Base-by-base conservation (phyloP, 2,113 vertebrate species). In the Zosterops pallidus region DNA sequence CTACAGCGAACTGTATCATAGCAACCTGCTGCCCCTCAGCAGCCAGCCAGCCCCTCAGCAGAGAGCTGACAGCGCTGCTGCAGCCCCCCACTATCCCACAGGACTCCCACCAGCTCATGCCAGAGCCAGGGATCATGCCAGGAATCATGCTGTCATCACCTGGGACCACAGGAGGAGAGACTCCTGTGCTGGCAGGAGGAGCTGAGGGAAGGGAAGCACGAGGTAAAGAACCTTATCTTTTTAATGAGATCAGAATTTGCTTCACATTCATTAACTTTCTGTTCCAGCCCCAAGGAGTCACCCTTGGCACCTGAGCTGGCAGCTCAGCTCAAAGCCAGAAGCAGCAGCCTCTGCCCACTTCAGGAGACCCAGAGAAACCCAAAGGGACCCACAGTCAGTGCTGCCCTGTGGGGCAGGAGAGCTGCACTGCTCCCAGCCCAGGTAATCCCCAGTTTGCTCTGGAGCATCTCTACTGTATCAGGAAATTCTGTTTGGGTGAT, bases 1-100 rank as follows among this genome's bases (percentile, higher is more conserved):
- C 95, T 79, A 95, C 81, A 20, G 92, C 91, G 57, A 84, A 87
- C 65, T 62, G 96, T 95, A 84, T 92, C 96, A 26, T 94, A 97
- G 96, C 96, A 96, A 96, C 95, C 65, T 33, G 65, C 89, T 83
- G 64, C 89, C 95, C 46, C 57, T 64, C 83, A 6, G 72, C 83
- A 76, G 55, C 92, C 91, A 76, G 75, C 41, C 49, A 37, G 80
- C 67, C 42, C 60, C 26, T 25, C 3, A 7, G 55, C 28, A 22
- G 24, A 60, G 39, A 29, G 81, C 64, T 1, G 4, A 1, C 39
- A 60, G 75, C 3, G 2, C 71, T 16, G 5, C 14, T 22, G 47
- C 24, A 15, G 12, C 37, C 39, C 57, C 52, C 3, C 1, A 6
- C 3, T 2, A 28, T 1, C 70, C 49, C n/a, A 2, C 39, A 22